Conservation (phyloP, 2,888 invertebrate genomes). For the Eledona agricola region DNA sequence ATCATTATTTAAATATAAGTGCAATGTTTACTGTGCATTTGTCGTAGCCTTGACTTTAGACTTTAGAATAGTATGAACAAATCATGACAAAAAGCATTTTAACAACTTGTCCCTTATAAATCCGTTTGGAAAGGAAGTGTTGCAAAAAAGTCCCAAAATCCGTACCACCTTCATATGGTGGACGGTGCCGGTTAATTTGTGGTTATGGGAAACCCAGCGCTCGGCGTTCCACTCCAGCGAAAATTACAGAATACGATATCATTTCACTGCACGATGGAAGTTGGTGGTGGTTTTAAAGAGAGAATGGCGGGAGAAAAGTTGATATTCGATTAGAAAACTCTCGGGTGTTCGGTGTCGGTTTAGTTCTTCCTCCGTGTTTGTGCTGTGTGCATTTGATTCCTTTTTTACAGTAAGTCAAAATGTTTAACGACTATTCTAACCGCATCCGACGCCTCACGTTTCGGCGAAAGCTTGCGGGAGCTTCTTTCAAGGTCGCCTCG, state of each 20-base stretch:
- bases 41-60: too few species aligned
- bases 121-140: too few species aligned
- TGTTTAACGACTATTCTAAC: too few species aligned
- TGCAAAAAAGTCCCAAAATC: too few species aligned
- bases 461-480: conserved; percentile 32
- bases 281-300: conserved; percentile 57
- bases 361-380: conserved; percentile 59
- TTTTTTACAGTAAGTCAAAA: conserved; percentile 54
- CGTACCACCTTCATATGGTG: too few species aligned
- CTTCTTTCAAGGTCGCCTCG: conserved; percentile 34
- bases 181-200: too few species aligned
- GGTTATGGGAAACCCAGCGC: conserved; percentile 19
- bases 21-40: too few species aligned
- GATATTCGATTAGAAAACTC: conserved; percentile 61
- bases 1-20: too few species aligned
- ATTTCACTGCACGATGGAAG: conserved; percentile 49
- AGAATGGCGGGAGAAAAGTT: conserved; percentile 59
- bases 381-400: conserved; percentile 55
- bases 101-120: too few species aligned
- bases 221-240: conserved; percentile 33
- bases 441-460: too few species aligned
- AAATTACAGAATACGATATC: conserved; percentile 43
- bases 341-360: conserved; percentile 58
- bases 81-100: too few species aligned
- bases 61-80: too few species aligned